A percentile compares a stretch with the other conserved stretches of the same genome.
Evolutionary conservation across 2,888 invertebrate genomes (phyloP).

Genomic region (Chloromyia formosa): DNA sequence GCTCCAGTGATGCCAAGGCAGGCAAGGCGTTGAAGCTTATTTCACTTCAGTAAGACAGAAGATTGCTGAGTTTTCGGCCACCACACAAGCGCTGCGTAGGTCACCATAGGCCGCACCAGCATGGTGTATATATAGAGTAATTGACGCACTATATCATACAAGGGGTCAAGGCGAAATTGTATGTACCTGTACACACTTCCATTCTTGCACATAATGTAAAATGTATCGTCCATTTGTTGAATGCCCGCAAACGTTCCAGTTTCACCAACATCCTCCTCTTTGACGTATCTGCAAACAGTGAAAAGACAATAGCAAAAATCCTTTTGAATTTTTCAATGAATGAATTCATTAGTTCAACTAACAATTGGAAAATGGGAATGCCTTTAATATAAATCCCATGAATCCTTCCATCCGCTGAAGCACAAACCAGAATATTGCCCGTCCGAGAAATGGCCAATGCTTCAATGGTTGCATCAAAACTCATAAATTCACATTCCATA

Average conservation of each 20-base stretch:
- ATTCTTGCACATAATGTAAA: conserved; percentile 58
- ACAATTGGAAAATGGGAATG: conserved; percentile 58
- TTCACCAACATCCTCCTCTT: conserved; percentile 55
- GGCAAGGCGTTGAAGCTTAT: too few relatives aligned
- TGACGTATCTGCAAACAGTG: conserved; percentile 53
- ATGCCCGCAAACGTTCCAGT: conserved; percentile 57
- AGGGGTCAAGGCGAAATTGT: too few relatives aligned
- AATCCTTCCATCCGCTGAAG: conserved; percentile 60
- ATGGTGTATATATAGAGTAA: too few relatives aligned
- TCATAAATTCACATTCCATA: conserved; percentile 58
- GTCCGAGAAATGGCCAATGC: conserved; percentile 57
- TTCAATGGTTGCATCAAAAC: conserved; percentile 59
- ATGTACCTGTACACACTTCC: conserved; percentile 61
- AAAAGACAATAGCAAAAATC: too few relatives aligned
- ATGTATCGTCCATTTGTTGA: conserved; percentile 54
- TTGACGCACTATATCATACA: too few relatives aligned
- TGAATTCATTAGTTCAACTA: too few relatives aligned
- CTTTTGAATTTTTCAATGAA: background rate
- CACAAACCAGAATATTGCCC: conserved; percentile 61
- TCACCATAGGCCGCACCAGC: too few relatives aligned
- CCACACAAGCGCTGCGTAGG: too few relatives aligned
- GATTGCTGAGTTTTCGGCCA: too few relatives aligned
- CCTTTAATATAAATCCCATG: conserved; percentile 62
- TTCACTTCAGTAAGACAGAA: too few relatives aligned
- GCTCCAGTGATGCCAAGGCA: too few relatives aligned